Percentiles rank a stretch among this genome's conserved stretches.
These are phyloP conservation scores for Atherinosoma microstoma DNA, from an alignment of 2,797 vertebrate genomes.

Conservation along the genomic window DNA sequence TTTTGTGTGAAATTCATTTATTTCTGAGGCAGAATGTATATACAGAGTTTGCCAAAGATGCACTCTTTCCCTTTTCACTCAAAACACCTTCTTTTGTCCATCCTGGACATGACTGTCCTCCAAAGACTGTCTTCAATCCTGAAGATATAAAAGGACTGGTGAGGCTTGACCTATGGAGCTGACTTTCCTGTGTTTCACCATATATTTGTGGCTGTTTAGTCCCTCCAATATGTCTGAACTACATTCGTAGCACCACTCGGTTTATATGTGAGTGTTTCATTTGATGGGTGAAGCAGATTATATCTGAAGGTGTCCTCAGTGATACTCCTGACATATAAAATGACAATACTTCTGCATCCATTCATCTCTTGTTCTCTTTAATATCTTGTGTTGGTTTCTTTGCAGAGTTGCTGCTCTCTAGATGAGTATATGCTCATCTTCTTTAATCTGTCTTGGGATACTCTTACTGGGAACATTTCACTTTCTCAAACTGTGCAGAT, in stretches of 20 bases:
- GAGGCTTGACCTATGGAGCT: background rate
- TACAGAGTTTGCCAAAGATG: background rate
- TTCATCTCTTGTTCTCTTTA: background rate
- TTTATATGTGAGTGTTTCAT: background rate
- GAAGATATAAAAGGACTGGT: background rate
- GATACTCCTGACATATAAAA: background rate
- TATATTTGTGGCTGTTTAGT: background rate
- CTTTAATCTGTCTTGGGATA: background rate
- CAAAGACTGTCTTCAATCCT: background rate
- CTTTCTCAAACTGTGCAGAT: too few species aligned
- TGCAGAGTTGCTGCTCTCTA: too few species aligned
- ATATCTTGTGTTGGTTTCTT: background rate
- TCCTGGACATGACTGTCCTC: too few species aligned
- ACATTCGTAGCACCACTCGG: background rate
- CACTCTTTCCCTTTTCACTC: background rate
- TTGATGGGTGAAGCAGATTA: background rate
- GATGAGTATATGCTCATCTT: background rate
- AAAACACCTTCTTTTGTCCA: too few species aligned
- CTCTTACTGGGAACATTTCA: too few species aligned
- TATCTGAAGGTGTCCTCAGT: background rate
- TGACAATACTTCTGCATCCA: background rate
- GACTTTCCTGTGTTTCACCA: background rate
- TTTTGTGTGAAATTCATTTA: background rate
- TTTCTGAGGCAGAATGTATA: constrained; percentile 2
- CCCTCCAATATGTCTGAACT: background rate